Conservation (phyloP, 2,797 vertebrate genomes). For the Tympanoctomys barrerae region DNA sequence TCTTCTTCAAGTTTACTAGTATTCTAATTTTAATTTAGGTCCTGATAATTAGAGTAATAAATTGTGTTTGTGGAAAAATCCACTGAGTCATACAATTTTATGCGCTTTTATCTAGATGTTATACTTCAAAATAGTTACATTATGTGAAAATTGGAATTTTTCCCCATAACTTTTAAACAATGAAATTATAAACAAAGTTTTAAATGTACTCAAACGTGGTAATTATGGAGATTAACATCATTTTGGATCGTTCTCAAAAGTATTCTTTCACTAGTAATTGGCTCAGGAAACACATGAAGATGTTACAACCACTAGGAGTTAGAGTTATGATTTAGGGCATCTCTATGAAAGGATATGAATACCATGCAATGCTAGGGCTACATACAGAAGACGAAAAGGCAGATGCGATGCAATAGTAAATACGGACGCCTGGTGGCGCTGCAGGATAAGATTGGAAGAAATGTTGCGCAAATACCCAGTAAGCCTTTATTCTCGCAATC, state of each 20-base stretch:
- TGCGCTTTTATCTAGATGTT: neutral
- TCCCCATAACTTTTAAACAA: neutral
- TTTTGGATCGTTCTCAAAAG: neutral
- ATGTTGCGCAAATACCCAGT: accelerated
- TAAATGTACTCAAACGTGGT: neutral
- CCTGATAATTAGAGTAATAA: neutral
- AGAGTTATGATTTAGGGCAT: accelerated
- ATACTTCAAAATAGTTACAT: neutral
- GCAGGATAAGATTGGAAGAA: conserved; percentile 56
- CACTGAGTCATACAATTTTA: neutral
- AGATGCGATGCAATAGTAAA: conserved; percentile 65
- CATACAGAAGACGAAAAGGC: neutral
- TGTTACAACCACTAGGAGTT: neutral
- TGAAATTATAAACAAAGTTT: conserved; percentile 5
- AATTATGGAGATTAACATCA: neutral
- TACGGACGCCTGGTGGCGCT: conserved; percentile 79
- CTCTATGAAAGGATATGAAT: neutral
- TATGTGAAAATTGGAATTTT: neutral
- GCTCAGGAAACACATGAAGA: neutral
- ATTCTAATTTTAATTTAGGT: neutral
- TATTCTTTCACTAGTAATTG: neutral
- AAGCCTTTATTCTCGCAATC: conserved; percentile 53
- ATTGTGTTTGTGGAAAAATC: neutral
- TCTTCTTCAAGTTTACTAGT: neutral
- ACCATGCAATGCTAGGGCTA: neutral